A percentile compares a stretch with the other conserved stretches of the same genome.
phyloP scores from a whole-genome alignment of 2,888 invertebrate genomes.

The Vesta saturnalis region DNA sequence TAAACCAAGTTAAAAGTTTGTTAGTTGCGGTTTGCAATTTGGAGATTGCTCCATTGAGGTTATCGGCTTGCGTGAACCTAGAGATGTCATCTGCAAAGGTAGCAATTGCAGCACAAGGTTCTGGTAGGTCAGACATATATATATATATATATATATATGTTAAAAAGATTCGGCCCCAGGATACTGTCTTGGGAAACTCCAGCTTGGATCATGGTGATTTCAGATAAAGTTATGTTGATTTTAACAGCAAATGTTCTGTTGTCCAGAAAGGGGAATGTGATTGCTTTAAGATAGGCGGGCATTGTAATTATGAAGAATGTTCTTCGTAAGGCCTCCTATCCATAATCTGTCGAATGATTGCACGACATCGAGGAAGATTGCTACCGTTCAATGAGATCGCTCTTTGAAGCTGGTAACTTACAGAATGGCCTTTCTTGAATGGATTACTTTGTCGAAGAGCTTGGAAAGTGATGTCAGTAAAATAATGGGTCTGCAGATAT shows the following conservation, averaged over 20 bases:
- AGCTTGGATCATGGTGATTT: background rate
- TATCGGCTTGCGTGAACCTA: background rate
- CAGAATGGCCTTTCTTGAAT: background rate
- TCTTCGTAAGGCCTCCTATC: background rate
- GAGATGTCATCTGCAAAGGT: background rate
- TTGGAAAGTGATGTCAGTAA: constrained; percentile 1
- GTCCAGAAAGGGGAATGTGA: background rate
- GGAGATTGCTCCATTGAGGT: too few relatives aligned
- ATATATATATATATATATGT: too few relatives aligned
- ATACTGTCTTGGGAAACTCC: background rate
- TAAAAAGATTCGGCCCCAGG: background rate
- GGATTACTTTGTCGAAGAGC: constrained; percentile 7
- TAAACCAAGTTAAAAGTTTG: background rate
- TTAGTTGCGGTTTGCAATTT: background rate
- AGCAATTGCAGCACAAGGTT: background rate
- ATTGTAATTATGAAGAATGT: background rate
- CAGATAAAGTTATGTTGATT: background rate
- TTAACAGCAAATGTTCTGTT: too few relatives aligned
- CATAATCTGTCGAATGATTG: background rate
- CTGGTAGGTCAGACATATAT: too few relatives aligned
- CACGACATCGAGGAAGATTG: background rate
- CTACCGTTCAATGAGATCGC: background rate
- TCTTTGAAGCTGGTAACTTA: background rate
- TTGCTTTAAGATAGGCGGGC: background rate
- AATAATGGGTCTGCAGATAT: background rate